Percentiles rank a stretch among this genome's conserved stretches.
phyloP scores from a whole-genome alignment of 2,113 vertebrate species.

The Colaptes auratus region DNA sequence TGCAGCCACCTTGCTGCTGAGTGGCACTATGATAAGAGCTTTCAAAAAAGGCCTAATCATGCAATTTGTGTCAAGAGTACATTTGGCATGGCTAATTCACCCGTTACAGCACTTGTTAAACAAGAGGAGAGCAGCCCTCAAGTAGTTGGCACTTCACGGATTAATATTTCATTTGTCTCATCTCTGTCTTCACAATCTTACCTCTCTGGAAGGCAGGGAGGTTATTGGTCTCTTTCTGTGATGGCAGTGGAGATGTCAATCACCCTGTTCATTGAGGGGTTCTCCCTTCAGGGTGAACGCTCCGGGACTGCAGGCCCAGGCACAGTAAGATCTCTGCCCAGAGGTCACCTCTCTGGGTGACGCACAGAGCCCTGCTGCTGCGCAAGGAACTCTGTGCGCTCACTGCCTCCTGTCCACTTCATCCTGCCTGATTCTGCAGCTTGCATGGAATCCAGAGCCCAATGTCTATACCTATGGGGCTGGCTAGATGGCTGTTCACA shows the following conservation, averaged over 20 bases:
- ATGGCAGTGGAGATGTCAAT: not conserved
- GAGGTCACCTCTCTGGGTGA: not conserved
- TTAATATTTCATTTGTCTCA: constrained; percentile 11
- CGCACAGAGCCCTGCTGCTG: not conserved
- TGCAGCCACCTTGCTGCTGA: constrained; percentile 32
- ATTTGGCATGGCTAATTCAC: constrained; percentile 33
- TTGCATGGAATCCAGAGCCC: not conserved
- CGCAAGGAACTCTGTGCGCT: not conserved
- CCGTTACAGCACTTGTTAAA: not conserved
- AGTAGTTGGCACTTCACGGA: not conserved
- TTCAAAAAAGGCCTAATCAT: constrained; percentile 13
- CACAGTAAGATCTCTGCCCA: not conserved
- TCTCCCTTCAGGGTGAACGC: not conserved
- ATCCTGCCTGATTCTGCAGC: not conserved
- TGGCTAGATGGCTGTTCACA: not conserved
- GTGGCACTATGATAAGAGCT: constrained; percentile 24
- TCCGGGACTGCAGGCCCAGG: not conserved
- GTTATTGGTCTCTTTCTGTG: not conserved
- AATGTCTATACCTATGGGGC: not conserved
- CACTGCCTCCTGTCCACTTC: not conserved
- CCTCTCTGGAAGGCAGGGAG: not conserved
- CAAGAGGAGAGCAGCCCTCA: not conserved
- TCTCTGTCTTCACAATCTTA: not conserved
- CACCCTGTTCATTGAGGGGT: rapidly evolving
- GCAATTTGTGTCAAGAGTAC: constrained; percentile 31